phyloP scores from a whole-genome alignment of 2,797 vertebrate genomes.

The Cirrhinus mrigala region DNA sequence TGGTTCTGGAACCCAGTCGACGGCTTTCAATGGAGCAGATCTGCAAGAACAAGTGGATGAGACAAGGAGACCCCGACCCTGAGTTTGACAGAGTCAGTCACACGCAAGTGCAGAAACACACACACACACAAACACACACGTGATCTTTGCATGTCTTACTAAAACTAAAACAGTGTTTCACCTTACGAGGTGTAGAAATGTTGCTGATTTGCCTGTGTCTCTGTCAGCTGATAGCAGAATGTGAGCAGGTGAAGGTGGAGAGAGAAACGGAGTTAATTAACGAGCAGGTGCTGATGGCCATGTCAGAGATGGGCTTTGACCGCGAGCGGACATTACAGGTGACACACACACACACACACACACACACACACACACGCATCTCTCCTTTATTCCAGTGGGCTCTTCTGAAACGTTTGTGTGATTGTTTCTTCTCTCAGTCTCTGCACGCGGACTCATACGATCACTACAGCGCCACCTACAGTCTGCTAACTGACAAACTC shows the following conservation, averaged over 20 bases:
- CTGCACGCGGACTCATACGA: constrained; percentile 94
- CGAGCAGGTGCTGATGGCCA: constrained; percentile 92
- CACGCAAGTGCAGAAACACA: not conserved
- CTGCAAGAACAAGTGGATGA: constrained; percentile 99
- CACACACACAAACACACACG: not conserved
- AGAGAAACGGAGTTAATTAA: constrained; percentile 91
- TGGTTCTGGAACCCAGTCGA: constrained; percentile 94
- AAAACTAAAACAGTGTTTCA: not conserved
- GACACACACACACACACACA: constrained; percentile 20
- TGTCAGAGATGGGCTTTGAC: constrained; percentile 96
- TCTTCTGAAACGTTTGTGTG: not conserved
- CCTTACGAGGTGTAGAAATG: not conserved
- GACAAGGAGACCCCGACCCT: constrained; percentile 90
- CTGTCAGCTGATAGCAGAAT: constrained; percentile 90
- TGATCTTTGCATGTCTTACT: not conserved
- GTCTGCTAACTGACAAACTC: constrained; percentile 93
- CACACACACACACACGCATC: not conserved
- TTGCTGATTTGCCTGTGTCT: not conserved
- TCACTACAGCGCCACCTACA: constrained; percentile 99
- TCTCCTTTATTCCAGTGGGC: not conserved
- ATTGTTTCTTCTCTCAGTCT: constrained; percentile 77
- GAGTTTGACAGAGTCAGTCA: constrained; percentile 92
- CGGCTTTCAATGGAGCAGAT: constrained; percentile 98
- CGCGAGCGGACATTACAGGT: constrained; percentile 94
- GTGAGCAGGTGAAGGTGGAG: constrained; percentile 93